Conservation (phyloP, 2,113 vertebrate species). For the Elephas maximus region DNA sequence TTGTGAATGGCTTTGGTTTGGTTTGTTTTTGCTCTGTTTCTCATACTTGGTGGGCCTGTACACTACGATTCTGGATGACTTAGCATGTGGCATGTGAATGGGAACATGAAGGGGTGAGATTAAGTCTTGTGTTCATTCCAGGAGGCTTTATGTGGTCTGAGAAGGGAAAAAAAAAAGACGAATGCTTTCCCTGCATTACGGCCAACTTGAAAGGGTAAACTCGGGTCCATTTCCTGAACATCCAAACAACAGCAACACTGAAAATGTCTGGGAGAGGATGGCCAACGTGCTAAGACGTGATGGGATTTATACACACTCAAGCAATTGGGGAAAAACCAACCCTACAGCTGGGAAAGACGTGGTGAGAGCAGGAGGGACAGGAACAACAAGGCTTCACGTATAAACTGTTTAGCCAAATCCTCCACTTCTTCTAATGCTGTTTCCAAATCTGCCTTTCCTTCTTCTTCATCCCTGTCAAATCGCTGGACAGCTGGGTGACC, state of each 20-base stretch:
- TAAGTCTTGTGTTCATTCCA: constrained; percentile 47
- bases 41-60: background rate
- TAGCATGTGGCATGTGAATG: background rate
- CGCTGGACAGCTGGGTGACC: background rate
- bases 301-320: constrained; percentile 21
- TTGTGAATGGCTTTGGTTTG: constrained; percentile 6
- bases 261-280: constrained; percentile 33
- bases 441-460: constrained; percentile 34
- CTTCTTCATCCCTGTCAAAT: background rate
- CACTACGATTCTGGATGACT: constrained; percentile 25
- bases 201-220: constrained; percentile 60
- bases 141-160: background rate
- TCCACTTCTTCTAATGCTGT: background rate
- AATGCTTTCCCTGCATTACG: constrained; percentile 43
- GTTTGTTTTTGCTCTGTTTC: constrained; percentile 33
- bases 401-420: constrained; percentile 36
- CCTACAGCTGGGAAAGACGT: background rate
- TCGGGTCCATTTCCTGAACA: constrained; percentile 65
- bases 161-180: background rate
- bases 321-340: constrained; percentile 17
- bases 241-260: constrained; percentile 57
- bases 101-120: background rate
- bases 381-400: background rate
- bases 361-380: background rate
- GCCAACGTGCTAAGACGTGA: constrained; percentile 12